Conservation (phyloP, 2,888 invertebrate species). For the Globia sparganii region DNA sequence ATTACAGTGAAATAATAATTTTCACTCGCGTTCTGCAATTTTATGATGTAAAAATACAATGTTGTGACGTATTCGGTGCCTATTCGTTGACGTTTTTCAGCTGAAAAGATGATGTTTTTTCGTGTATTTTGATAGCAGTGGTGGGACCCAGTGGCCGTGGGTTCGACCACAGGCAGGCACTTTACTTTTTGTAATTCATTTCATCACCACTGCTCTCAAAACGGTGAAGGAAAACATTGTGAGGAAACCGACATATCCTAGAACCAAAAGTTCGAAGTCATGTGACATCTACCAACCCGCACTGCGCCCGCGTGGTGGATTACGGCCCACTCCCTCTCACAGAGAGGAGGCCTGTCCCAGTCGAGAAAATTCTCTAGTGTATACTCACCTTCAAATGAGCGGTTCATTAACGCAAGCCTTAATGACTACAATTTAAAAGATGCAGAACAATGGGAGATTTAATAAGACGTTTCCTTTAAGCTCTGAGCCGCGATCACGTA, state of each 20-base stretch:
- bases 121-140: too few species aligned
- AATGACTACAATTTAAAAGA: conserved; percentile 4
- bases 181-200: too few species aligned
- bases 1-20: not conserved
- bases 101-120: not conserved
- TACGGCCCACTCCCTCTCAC: too few species aligned
- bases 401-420: not conserved
- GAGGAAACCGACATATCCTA: too few species aligned
- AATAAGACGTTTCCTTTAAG: not conserved
- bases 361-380: not conserved
- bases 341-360: too few species aligned
- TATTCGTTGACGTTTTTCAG: not conserved
- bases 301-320: too few species aligned
- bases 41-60: not conserved
- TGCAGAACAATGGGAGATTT: conserved; percentile 7
- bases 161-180: too few species aligned
- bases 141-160: too few species aligned
- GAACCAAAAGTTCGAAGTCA: too few species aligned
- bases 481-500: not conserved
- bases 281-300: too few species aligned
- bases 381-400: not conserved
- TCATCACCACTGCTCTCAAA: too few species aligned
- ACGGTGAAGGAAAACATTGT: too few species aligned
- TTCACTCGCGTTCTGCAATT: not conserved
- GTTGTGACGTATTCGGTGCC: not conserved